Evolutionary conservation across 1,140 invertebrate genomes (phyloP).

Genomic region (Eurosta solidaginis): DNA sequence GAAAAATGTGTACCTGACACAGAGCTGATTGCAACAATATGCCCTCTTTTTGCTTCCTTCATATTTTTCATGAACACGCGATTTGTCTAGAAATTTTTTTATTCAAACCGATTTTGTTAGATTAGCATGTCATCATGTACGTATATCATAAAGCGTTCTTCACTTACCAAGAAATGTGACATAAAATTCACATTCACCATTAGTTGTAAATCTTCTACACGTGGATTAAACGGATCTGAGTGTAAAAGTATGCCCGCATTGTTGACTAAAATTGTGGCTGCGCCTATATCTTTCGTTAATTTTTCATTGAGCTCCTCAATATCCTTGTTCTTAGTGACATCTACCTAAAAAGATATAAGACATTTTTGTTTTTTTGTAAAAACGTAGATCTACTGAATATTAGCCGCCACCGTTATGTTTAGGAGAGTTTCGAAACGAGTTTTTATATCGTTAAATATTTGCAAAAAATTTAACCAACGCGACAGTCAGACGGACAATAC

Average conservation of each 20-base stretch:
- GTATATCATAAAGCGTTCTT: neutral
- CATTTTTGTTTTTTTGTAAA: neutral
- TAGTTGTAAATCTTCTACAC: neutral
- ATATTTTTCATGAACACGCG: conserved; percentile 75
- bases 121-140: neutral
- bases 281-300: conserved; percentile 33
- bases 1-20: conserved; percentile 65
- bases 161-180: conserved; percentile 33
- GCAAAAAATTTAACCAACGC: too few species aligned
- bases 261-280: conserved; percentile 36
- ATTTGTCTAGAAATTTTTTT: conserved; percentile 61
- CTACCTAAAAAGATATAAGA: conserved; percentile 27
- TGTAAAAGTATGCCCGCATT: conserved; percentile 36
- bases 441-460: neutral
- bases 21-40: conserved; percentile 83
- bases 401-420: neutral
- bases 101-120: neutral
- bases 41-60: conserved; percentile 80
- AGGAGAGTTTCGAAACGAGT: neutral
- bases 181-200: conserved; percentile 35
- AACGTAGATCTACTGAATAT: neutral
- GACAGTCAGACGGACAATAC: too few species aligned
- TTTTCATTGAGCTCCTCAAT: conserved; percentile 21
- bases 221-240: neutral
- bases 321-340: conserved; percentile 28